Base-by-base conservation (phyloP, 2,888 invertebrate species). In the Archips xylosteana region DNA sequence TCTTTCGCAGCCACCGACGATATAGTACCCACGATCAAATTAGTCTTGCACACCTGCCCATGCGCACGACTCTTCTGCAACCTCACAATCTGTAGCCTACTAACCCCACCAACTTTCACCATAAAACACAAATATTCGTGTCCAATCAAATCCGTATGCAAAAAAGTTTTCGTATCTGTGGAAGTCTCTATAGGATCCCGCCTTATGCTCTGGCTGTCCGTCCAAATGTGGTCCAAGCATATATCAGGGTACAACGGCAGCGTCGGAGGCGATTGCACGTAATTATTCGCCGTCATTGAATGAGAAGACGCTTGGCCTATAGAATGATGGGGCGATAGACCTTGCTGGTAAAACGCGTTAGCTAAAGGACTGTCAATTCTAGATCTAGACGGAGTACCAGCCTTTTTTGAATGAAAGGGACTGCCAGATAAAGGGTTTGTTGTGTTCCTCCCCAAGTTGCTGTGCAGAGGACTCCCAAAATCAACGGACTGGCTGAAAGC, bases 181-280 rank as follows among this genome's bases (percentile, higher is more conserved):
- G 83, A 71, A 51, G 77, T 85, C 75, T 95, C 95, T 0, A 91
- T 80, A 61, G 83, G 83, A 86, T 92, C 95, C 77, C 89, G 82
- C 76, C 79, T 84, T 2, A 91, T 85, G 0, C 81, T 81, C 76
- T 91, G 92, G 75, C 93, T 96, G 82, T 99, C 99, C 0, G 97
- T 97, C 99, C 99, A 99, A 13, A 98, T 92, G 84, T 97, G 97
- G 79, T 99, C 98, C 61, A 99, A 93, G 82, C 98, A 98, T 77
- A 98, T 95, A 79, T 97, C 97, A 0, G 99, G 98, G 79, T 96
- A 96, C 39, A 98, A 90, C 0, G 97, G 97, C 78, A 97, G 94
- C 0, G 96, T 91, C n/a, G 95, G 95, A 60, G 92, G 95, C 0
- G 88, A 81, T 75, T 95, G 95, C 0, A 91, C 88, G 34, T 91